Evolutionary conservation across 2,113 vertebrate species (phyloP).

Genomic region (Mirza zaza): DNA sequence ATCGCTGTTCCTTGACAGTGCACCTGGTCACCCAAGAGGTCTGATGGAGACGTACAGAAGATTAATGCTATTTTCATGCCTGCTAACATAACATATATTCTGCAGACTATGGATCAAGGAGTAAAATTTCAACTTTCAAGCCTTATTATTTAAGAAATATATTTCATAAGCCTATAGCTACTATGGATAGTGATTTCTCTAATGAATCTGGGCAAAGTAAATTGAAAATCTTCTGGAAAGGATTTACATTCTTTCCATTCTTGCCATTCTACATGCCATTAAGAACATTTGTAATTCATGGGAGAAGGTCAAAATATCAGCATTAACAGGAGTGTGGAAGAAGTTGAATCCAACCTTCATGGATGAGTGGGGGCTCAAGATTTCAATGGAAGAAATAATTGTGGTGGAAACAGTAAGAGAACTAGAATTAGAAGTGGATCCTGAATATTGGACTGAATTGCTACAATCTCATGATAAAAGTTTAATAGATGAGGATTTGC

Average conservation of each 20-base stretch:
- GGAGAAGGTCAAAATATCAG: background rate
- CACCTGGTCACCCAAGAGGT: background rate
- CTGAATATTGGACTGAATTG: background rate
- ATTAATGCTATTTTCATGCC: background rate
- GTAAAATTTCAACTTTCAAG: background rate
- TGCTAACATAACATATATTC: background rate
- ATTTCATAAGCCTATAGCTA: background rate
- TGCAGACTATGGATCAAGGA: background rate
- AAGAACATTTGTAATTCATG: background rate
- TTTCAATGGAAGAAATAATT: background rate
- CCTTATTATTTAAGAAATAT: background rate
- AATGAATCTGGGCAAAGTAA: background rate
- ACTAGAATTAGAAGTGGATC: background rate
- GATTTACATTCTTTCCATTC: too few species aligned
- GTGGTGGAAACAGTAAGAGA: background rate
- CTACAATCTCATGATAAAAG: background rate
- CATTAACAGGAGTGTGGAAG: background rate
- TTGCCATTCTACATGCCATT: background rate
- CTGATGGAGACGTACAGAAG: background rate
- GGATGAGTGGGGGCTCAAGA: background rate
- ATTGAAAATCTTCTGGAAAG: background rate
- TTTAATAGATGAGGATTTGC: too few species aligned
- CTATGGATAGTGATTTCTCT: background rate
- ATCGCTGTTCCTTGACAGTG: background rate
- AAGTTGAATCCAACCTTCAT: background rate